A percentile compares a stretch with the other conserved stretches of the same genome.
phyloP scores from a whole-genome alignment of 2,797 vertebrate genomes.

The Sebastes oblongus region DNA sequence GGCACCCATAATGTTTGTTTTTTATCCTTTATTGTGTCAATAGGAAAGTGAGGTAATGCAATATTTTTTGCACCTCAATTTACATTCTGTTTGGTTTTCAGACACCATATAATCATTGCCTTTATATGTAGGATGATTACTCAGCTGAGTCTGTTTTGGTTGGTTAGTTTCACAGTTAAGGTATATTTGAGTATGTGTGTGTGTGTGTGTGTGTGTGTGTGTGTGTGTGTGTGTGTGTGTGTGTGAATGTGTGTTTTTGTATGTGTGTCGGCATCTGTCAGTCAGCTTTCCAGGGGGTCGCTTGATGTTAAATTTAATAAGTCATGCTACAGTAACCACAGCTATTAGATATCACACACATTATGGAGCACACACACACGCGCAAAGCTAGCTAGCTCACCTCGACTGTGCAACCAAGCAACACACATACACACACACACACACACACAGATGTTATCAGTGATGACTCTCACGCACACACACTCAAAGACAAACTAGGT shows the following conservation, averaged over 20 bases:
- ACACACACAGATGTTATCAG: conserved; percentile 28
- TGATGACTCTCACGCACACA: background rate
- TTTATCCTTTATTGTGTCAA: background rate
- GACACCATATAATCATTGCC: background rate
- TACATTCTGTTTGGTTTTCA: background rate
- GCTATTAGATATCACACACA: conserved; percentile 68
- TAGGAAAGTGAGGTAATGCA: background rate
- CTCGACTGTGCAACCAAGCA: conserved; percentile 22
- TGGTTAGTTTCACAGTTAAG: conserved; percentile 22
- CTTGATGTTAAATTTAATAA: conserved; percentile 73
- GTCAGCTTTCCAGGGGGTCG: conserved; percentile 63
- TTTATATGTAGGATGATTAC: conserved; percentile 9
- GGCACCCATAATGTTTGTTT: background rate
- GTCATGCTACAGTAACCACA: conserved; percentile 64
- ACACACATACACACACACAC: conserved; percentile 6
- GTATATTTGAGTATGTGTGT: background rate
- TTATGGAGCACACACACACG: conserved; percentile 15
- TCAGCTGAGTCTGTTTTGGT: conserved; percentile 12
- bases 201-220: background rate
- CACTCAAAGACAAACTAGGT: background rate
- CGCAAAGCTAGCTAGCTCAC: conserved; percentile 16
- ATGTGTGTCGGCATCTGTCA: conserved; percentile 44
- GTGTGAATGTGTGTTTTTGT: background rate
- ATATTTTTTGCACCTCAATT: background rate
- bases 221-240: background rate